A percentile compares a stretch with the other conserved stretches of the same genome.
Evolutionary conservation across 2,888 invertebrate genomes (phyloP).

Genomic region (Ametastegia equiseti): DNA sequence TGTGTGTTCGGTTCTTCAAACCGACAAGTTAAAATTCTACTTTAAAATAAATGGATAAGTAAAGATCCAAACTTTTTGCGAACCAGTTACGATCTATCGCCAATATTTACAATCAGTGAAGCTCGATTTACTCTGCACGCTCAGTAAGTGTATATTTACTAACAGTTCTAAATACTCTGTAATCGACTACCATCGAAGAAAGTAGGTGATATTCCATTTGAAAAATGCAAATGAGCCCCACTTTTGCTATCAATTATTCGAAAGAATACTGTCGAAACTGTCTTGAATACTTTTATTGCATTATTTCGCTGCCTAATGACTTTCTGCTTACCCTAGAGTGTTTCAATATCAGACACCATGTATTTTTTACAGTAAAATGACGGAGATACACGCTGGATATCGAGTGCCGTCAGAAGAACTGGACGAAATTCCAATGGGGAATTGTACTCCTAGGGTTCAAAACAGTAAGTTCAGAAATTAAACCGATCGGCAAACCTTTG

Average conservation of each 20-base stretch:
- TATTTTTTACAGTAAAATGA: constrained; percentile 47
- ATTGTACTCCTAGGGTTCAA: neutral
- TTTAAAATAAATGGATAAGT: neutral
- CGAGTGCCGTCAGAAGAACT: constrained; percentile 45
- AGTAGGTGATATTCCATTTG: neutral
- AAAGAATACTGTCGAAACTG: too few species aligned
- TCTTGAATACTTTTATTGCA: neutral
- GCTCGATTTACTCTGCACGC: neutral
- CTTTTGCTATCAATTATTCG: neutral
- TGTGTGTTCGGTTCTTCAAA: neutral
- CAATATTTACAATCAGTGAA: neutral
- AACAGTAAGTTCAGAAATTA: neutral
- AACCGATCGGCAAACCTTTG: neutral
- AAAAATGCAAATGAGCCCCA: neutral
- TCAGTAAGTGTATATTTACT: constrained; percentile 9
- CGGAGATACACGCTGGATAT: constrained; percentile 45
- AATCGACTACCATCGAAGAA: neutral
- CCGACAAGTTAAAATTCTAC: neutral
- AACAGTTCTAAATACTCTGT: neutral
- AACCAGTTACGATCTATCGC: neutral
- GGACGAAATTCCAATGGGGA: constrained; percentile 51
- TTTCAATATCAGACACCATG: neutral
- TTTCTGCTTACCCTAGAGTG: neutral
- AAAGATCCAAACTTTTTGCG: neutral
- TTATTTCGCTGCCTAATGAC: neutral